These are phyloP conservation scores for Dicaeum eximium DNA, from an alignment of 2,113 vertebrate species.

Conservation along the genomic window DNA sequence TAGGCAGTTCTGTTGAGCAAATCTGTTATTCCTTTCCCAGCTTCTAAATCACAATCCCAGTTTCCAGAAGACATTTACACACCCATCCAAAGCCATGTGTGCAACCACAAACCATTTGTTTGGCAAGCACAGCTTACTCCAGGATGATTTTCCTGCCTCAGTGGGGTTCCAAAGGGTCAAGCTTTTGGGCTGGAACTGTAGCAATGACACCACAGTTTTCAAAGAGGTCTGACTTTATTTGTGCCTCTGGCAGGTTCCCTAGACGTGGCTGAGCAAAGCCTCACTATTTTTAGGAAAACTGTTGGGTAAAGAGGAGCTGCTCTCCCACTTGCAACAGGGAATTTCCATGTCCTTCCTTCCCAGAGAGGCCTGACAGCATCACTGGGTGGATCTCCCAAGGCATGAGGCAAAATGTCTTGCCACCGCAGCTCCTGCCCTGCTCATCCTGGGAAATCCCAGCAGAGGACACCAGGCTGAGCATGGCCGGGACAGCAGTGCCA, in stretches of 20 bases:
- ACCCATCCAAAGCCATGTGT: neutral
- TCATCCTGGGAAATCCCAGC: neutral
- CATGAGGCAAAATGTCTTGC: neutral
- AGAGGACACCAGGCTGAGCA: fast-evolving
- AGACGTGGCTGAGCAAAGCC: neutral
- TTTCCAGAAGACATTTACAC: neutral
- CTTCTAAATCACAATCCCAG: neutral
- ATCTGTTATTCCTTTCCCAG: neutral
- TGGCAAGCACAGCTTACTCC: neutral
- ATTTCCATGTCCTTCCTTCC: neutral
- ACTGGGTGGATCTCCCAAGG: neutral
- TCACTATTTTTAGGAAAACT: neutral
- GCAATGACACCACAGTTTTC: neutral
- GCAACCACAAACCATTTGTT: neutral
- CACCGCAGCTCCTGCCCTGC: neutral
- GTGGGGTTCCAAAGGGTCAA: neutral
- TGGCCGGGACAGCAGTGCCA: fast-evolving
- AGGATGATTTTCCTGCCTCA: neutral
- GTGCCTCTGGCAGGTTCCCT: neutral
- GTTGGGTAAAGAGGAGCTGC: neutral
- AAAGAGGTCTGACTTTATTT: neutral
- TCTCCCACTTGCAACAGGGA: neutral
- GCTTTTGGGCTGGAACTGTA: neutral
- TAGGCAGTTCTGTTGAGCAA: neutral
- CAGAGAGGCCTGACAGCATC: neutral